A percentile compares a stretch with the other conserved stretches of the same genome.
These are phyloP conservation scores for Phalacrocorax brasilianus DNA, from an alignment of 2,113 vertebrate genomes.

Conservation along the genomic window DNA sequence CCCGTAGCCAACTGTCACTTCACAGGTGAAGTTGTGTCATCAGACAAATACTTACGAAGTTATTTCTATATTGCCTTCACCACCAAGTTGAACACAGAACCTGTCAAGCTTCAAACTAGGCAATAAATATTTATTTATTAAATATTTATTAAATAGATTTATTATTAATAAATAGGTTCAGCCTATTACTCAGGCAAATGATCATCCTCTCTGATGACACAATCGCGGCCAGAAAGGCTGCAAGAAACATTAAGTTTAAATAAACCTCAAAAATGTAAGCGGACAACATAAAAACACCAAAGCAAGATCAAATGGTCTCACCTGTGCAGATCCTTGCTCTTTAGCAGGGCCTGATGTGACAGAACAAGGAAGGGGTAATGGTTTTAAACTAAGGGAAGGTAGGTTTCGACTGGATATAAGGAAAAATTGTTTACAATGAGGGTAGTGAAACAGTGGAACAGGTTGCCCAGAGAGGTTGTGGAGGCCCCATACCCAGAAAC, in stretches of 20 bases:
- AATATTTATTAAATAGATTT: too few species aligned
- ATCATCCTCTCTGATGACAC: neutral
- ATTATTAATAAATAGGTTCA: neutral
- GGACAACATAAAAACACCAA: neutral
- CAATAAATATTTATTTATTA: neutral
- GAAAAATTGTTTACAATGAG: too few species aligned
- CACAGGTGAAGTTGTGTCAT: neutral
- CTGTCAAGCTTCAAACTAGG: neutral
- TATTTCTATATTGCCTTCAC: neutral
- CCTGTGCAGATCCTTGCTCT: neutral
- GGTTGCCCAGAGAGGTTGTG: too few species aligned
- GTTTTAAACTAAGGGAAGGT: too few species aligned
- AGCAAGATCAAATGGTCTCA: neutral
- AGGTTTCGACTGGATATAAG: too few species aligned
- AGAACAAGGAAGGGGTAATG: too few species aligned
- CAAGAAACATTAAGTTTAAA: neutral
- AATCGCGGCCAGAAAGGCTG: neutral
- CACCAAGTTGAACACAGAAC: neutral
- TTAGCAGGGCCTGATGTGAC: too few species aligned
- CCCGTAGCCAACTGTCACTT: neutral
- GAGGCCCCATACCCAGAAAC: too few species aligned
- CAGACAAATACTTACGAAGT: neutral
- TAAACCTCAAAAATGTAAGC: neutral
- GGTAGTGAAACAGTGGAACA: too few species aligned
- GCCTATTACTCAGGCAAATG: neutral